These are phyloP conservation scores for Invenusta paracnida DNA, from an alignment of 2,888 invertebrate species.

Conservation along the genomic window DNA sequence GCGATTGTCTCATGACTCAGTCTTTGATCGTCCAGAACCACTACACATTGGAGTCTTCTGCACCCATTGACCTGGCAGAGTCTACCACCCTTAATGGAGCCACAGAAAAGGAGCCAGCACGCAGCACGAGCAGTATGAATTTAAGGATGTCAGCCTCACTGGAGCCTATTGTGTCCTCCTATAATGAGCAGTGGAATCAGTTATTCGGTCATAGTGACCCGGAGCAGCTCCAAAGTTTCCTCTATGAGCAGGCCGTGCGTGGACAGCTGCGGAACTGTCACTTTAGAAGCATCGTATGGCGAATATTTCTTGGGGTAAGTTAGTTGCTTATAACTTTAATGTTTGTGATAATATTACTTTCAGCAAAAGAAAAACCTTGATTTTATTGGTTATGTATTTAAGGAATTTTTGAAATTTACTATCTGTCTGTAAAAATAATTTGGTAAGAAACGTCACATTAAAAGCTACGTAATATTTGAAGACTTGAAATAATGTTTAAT, in stretches of 20 bases:
- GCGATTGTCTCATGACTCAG: not conserved
- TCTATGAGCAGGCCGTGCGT: not conserved
- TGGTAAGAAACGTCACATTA: too few species aligned
- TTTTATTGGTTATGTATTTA: too few species aligned
- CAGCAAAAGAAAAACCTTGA: too few species aligned
- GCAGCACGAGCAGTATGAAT: not conserved
- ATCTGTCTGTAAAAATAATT: too few species aligned
- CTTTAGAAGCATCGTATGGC: constrained; percentile 59
- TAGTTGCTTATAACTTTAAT: too few species aligned
- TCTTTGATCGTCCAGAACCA: not conserved
- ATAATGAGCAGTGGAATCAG: constrained; percentile 2
- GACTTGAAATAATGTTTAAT: too few species aligned
- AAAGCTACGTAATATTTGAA: too few species aligned
- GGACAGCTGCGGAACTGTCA: constrained; percentile 57
- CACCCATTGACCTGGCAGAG: not conserved
- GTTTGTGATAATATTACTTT: too few species aligned
- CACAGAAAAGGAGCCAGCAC: not conserved
- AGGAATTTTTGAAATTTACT: too few species aligned
- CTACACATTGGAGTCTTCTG: not conserved
- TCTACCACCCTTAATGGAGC: not conserved
- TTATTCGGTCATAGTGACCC: not conserved
- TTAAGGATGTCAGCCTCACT: not conserved
- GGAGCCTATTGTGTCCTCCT: constrained; percentile 1
- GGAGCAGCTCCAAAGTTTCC: not conserved
- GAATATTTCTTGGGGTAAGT: constrained; percentile 53